Evolutionary conservation across 2,888 invertebrate species (phyloP), one percentile per base, ranked within the genome.

Genomic region (Orchestes rusci): DNA sequence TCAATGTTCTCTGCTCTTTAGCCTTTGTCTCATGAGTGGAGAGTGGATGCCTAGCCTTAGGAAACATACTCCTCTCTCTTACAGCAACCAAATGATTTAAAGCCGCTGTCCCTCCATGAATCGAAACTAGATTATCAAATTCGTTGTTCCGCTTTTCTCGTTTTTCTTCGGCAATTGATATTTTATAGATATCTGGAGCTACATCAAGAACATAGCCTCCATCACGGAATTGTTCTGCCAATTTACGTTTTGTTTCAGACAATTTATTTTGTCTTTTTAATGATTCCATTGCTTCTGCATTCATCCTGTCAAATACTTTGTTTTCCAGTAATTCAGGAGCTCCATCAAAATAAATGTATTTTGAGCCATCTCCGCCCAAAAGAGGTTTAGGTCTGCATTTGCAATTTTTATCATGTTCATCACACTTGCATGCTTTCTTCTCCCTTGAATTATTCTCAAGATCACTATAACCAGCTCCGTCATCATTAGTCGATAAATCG

Each of bases 21-120:
- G 36, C 47, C 16, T 52, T 41, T 15, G 51, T 41, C n/a, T 52
- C 50, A 17, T 55, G 50, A 5, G 49, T 47, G 15, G 53, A 53
- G 19, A 60, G 50, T 36, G 59, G 54, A 20, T 50, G 44, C 17
- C 50, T 43, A 38, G 56, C 43, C n/a, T 20, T 16, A n/a, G 56
- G 54, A 23, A 23, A 23, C 56, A 58, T 54, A 46, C 55, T 60
- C 37, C 59, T 44, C 42, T 56, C 53, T 42, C 54, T 56, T 1
- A 59, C 45, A 1, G 61, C 57, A 2, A 59, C 50, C 8, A 61
- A 43, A 44, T 62, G 63, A 7, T 53, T 48, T n/a, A 53, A 32
- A 39, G 53, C 55, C 2, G 57, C 53, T 3, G 53, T 57, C 0
- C 58, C 58, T 1, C 59, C 57, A 33, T 61, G 56, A 8, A 54